These are phyloP conservation scores for Cynopterus brachyotis DNA, from an alignment of 2,113 vertebrate genomes.

Conservation along the genomic window DNA sequence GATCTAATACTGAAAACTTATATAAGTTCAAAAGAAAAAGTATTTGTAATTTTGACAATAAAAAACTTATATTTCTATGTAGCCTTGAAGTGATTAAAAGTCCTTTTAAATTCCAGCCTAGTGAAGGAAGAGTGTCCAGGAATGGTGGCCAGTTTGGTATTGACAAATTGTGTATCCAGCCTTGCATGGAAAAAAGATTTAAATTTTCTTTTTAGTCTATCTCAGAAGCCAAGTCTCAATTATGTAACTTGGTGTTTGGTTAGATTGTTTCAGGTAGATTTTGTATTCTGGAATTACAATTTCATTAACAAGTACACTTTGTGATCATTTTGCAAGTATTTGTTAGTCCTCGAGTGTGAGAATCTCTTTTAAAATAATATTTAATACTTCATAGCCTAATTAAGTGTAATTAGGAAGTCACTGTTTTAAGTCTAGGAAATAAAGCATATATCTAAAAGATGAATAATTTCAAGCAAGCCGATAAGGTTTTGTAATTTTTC, in stretches of 20 bases:
- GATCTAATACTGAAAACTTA: neutral
- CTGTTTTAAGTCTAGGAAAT: neutral
- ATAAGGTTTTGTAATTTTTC: neutral
- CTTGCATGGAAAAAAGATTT: neutral
- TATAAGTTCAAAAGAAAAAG: neutral
- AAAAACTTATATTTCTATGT: slow-evolving; percentile 51
- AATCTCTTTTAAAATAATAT: neutral
- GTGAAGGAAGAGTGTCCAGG: neutral
- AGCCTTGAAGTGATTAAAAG: neutral
- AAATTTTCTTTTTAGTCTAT: neutral
- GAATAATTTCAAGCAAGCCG: neutral
- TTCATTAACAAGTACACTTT: neutral
- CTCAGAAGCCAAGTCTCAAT: neutral
- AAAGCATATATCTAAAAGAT: neutral
- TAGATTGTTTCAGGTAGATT: slow-evolving; percentile 9
- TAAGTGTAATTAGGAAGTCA: neutral
- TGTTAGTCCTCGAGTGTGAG: neutral
- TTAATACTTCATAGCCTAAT: neutral
- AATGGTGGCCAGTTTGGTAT: neutral
- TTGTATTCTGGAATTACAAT: neutral
- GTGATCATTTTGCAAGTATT: neutral
- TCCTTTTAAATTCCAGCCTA: neutral
- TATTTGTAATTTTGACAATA: slow-evolving; percentile 46
- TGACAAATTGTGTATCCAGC: neutral
- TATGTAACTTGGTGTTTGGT: neutral